A percentile compares a stretch with the other conserved stretches of the same genome.
These are phyloP conservation scores for Meteorus cinctellus DNA, from an alignment of 2,888 invertebrate genomes.

Conservation along the genomic window DNA sequence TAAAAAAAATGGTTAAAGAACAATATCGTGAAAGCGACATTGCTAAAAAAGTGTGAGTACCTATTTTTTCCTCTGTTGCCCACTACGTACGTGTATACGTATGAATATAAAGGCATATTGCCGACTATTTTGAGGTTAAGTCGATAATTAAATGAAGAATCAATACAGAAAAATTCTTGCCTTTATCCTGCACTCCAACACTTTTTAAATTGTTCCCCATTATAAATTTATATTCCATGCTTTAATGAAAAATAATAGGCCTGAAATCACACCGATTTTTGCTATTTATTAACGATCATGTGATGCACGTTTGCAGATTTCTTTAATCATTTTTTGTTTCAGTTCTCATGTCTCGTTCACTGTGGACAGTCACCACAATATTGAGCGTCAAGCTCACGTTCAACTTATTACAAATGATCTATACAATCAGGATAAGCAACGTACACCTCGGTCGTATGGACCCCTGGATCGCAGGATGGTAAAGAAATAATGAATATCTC, in stretches of 20 bases:
- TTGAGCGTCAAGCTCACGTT: slow-evolving; percentile 93
- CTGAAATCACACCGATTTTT: too few relatives aligned
- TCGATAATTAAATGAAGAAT: too few relatives aligned
- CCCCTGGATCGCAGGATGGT: slow-evolving; percentile 95
- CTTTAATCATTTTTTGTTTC: slow-evolving; percentile 58
- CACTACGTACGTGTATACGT: background rate
- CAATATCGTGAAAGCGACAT: slow-evolving; percentile 96
- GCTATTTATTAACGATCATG: too few relatives aligned
- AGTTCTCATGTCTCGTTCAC: slow-evolving; percentile 95
- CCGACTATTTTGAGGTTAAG: too few relatives aligned
- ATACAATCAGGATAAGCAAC: slow-evolving; percentile 87
- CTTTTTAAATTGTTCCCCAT: too few relatives aligned
- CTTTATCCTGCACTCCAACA: too few relatives aligned
- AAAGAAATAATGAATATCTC: slow-evolving; percentile 54
- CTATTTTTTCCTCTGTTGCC: slow-evolving; percentile 27
- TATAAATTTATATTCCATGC: too few relatives aligned
- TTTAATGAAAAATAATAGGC: too few relatives aligned
- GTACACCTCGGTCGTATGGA: slow-evolving; percentile 91
- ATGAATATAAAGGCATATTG: too few relatives aligned
- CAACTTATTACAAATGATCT: slow-evolving; percentile 94
- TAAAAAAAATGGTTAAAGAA: slow-evolving; percentile 84
- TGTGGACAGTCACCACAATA: slow-evolving; percentile 89
- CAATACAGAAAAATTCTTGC: too few relatives aligned
- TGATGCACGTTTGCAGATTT: too few relatives aligned
- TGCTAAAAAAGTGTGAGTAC: slow-evolving; percentile 92